Conservation (phyloP, 2,113 vertebrate genomes). For the Thomomys bottae region DNA sequence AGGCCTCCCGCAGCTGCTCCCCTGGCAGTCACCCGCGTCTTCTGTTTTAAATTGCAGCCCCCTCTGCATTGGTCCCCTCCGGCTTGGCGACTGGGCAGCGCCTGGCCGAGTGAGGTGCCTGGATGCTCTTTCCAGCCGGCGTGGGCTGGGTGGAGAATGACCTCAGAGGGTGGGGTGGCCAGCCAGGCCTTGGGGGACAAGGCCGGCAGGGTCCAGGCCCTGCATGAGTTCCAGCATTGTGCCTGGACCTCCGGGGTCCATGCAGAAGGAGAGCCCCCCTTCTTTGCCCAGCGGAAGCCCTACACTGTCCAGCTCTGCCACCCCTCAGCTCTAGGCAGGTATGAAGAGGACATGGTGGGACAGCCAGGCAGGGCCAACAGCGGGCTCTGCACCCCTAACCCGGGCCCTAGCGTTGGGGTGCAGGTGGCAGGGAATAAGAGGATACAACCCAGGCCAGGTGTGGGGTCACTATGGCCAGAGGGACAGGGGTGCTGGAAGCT, state of each 20-base stretch:
- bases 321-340: not conserved
- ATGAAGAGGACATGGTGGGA: not conserved
- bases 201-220: not conserved
- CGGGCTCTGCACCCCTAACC: not conserved
- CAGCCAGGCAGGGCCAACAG: not conserved
- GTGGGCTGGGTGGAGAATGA: slow-evolving; percentile 62
- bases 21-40: not conserved
- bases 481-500: not conserved
- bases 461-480: accelerated
- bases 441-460: not conserved
- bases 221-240: not conserved
- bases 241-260: not conserved
- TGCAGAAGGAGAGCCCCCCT: not conserved
- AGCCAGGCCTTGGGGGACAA: not conserved
- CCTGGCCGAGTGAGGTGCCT: not conserved
- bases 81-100: slow-evolving; percentile 39
- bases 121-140: slow-evolving; percentile 42
- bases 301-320: not conserved
- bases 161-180: slow-evolving; percentile 55
- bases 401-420: not conserved
- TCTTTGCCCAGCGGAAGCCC: not conserved
- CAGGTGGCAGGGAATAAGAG: not conserved
- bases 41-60: slow-evolving; percentile 27
- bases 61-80: not conserved
- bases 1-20: not conserved